Percentiles rank a stretch among this genome's conserved stretches.
Conservation (phyloP, 2,888 invertebrate genomes). For the Amorpha juglandis region DNA sequence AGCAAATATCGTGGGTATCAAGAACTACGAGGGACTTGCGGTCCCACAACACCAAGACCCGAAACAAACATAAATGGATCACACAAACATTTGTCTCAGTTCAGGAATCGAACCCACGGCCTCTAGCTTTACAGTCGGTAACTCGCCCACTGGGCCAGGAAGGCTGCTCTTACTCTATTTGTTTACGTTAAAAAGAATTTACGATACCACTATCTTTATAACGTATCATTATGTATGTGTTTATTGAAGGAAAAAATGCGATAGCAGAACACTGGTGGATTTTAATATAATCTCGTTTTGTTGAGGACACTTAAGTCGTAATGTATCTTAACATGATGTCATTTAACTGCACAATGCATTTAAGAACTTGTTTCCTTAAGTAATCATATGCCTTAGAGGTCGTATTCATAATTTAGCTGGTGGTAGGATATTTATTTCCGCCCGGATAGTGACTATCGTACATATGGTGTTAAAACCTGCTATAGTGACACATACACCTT, state of each 20-base stretch:
- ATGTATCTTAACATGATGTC: constrained; percentile 12
- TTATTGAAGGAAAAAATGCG: neutral
- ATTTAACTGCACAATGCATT: constrained; percentile 1
- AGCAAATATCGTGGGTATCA: no score
- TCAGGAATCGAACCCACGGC: no score
- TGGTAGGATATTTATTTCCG: neutral
- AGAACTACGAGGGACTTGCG: no score
- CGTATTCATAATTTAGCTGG: neutral
- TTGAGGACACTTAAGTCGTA: neutral
- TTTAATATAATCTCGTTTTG: neutral
- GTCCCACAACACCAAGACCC: no score
- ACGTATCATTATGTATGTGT: neutral
- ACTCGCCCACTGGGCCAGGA: no score
- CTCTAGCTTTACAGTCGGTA: no score
- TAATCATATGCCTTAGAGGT: constrained; percentile 2
- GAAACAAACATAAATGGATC: no score
- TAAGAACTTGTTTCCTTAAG: constrained; percentile 1
- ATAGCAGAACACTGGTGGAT: neutral
- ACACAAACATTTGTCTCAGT: no score
- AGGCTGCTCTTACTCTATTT: neutral
- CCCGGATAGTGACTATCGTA: no score
- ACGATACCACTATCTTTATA: neutral
- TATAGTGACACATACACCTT: no score
- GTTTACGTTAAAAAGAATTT: neutral
- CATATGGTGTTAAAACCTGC: no score